Evolutionary conservation across 2,888 invertebrate species (phyloP).

Genomic region (Dynastes hyllus): DNA sequence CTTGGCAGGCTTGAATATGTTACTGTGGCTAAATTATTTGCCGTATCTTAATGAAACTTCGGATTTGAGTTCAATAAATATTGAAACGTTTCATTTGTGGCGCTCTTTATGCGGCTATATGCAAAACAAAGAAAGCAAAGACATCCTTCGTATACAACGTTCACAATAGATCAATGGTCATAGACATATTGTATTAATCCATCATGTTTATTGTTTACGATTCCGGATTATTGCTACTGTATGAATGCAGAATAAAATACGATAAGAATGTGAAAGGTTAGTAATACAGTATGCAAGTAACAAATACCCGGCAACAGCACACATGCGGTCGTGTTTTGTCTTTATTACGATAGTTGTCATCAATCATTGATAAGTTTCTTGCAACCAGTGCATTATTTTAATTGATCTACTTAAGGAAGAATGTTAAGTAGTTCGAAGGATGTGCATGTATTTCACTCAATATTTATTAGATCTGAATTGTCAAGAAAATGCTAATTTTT

Average conservation of each 20-base stretch:
- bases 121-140: too few species aligned
- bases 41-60: too few species aligned
- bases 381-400: neutral
- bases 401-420: neutral
- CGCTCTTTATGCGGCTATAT: too few species aligned
- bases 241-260: conserved; percentile 2
- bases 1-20: too few species aligned
- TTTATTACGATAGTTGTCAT: conserved; percentile 19
- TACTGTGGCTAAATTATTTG: too few species aligned
- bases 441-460: too few species aligned
- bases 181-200: neutral
- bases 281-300: neutral
- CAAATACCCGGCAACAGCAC: neutral
- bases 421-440: neutral
- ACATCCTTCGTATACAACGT: too few species aligned
- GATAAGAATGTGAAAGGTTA: conserved; percentile 37
- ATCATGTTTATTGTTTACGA: neutral
- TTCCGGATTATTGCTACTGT: conserved; percentile 4
- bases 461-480: too few species aligned
- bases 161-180: too few species aligned
- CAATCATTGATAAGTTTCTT: conserved; percentile 10
- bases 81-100: too few species aligned
- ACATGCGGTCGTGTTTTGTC: conserved; percentile 11
- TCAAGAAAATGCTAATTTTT: too few species aligned
- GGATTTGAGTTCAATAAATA: too few species aligned